Conservation (phyloP, 1,140 invertebrate genomes). For the Dinoponera quadriceps region DNA sequence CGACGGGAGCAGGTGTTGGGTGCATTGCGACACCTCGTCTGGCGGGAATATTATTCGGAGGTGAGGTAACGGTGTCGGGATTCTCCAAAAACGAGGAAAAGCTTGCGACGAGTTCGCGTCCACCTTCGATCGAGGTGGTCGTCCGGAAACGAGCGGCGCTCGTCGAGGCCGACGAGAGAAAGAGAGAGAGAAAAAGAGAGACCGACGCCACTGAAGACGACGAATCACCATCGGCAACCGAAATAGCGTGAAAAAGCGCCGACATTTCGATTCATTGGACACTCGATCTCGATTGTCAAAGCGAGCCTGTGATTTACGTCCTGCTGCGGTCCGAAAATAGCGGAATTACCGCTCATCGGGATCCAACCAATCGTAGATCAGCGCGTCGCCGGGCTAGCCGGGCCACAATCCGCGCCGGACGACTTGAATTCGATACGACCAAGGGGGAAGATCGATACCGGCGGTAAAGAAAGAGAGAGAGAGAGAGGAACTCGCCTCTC, state of each 20-base stretch:
- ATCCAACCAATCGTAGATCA: neutral
- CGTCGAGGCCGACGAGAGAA: neutral
- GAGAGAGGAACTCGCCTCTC: too few relatives aligned
- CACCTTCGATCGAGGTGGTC: neutral
- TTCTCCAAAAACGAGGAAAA: conserved; percentile 16
- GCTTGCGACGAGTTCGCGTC: too few relatives aligned
- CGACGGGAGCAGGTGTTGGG: conserved; percentile 21
- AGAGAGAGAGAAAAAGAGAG: neutral
- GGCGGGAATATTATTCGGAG: conserved; percentile 2
- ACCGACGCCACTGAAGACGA: too few relatives aligned
- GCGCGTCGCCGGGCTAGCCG: too few relatives aligned
- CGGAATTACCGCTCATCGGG: neutral
- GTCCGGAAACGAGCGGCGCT: neutral
- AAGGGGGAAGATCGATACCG: too few relatives aligned
- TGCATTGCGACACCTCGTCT: conserved; percentile 36
- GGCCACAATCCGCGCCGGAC: too few relatives aligned
- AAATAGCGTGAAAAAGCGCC: conserved; percentile 16
- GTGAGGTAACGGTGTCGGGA: neutral
- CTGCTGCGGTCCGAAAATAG: too few relatives aligned
- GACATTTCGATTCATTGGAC: too few relatives aligned
- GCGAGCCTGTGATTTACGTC: neutral
- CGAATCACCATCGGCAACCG: neutral
- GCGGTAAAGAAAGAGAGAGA: too few relatives aligned
- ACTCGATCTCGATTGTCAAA: neutral
- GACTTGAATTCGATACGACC: too few relatives aligned